phyloP scores from a whole-genome alignment of 2,113 vertebrate genomes.

The Falcunculus frontatus region DNA sequence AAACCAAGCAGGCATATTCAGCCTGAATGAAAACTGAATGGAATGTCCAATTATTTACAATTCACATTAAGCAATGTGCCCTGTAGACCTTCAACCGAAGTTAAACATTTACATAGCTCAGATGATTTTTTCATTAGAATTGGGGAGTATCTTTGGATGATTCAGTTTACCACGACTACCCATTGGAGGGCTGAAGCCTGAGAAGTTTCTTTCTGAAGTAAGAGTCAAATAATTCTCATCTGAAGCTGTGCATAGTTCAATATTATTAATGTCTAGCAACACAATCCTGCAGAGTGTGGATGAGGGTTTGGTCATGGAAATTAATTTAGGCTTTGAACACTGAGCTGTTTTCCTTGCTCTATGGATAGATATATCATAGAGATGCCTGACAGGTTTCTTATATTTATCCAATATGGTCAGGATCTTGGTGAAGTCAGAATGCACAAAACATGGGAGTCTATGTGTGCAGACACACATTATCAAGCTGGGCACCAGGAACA shows the following conservation, averaged over 20 bases:
- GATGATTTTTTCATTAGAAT: not conserved
- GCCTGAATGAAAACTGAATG: not conserved
- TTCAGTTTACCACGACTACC: not conserved
- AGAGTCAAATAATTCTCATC: not conserved
- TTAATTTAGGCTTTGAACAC: not conserved
- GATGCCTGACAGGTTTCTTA: not conserved
- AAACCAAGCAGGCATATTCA: not conserved
- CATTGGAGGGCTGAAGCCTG: not conserved
- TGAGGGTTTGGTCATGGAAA: not conserved
- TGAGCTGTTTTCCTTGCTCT: not conserved
- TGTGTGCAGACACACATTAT: not conserved
- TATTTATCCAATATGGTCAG: not conserved
- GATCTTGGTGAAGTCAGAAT: not conserved
- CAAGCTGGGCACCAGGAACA: not conserved
- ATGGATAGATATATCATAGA: not conserved
- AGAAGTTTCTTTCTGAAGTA: not conserved
- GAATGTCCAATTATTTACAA: not conserved
- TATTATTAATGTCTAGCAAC: not conserved
- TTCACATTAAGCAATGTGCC: not conserved
- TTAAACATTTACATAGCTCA: not conserved
- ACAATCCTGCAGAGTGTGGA: not conserved
- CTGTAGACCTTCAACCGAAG: not conserved
- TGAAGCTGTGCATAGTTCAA: not conserved
- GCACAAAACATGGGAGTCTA: fast-evolving
- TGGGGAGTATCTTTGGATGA: not conserved